phyloP scores from a whole-genome alignment of 2,113 vertebrate genomes.

The Entelurus aequoreus region DNA sequence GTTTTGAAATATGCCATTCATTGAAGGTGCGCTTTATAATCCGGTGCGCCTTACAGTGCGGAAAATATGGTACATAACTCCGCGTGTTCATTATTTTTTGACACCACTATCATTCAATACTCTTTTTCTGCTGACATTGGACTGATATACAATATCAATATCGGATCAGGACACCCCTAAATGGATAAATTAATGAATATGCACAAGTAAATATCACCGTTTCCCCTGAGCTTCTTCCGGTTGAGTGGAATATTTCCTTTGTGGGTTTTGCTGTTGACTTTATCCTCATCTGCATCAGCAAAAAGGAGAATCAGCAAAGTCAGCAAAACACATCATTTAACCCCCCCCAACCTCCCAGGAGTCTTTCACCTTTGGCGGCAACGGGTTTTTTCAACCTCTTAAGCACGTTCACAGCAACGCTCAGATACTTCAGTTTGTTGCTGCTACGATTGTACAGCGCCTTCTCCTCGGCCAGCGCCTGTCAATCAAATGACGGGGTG shows the following conservation, averaged over 20 bases:
- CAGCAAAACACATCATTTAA: neutral
- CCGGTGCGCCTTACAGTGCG: too few relatives aligned
- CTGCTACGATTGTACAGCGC: slow-evolving; percentile 71
- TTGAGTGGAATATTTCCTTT: slow-evolving; percentile 67
- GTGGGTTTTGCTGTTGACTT: slow-evolving; percentile 29
- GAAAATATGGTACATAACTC: too few relatives aligned
- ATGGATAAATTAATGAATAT: neutral
- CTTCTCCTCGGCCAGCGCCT: slow-evolving; percentile 80
- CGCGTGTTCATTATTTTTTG: too few relatives aligned
- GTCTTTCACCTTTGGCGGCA: slow-evolving; percentile 55
- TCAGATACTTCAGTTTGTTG: slow-evolving; percentile 79
- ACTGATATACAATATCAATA: too few relatives aligned
- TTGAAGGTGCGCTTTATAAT: too few relatives aligned
- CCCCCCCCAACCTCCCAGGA: neutral
- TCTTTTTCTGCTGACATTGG: too few relatives aligned
- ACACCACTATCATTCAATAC: too few relatives aligned
- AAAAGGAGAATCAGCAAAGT: neutral
- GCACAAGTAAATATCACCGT: slow-evolving; percentile 36
- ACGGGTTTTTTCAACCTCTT: slow-evolving; percentile 74
- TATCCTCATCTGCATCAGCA: slow-evolving; percentile 46
- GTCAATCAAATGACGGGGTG: neutral
- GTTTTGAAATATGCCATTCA: too few relatives aligned
- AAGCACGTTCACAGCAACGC: slow-evolving; percentile 75
- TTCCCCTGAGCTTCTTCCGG: slow-evolving; percentile 35
- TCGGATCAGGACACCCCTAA: too few relatives aligned